phyloP scores from a whole-genome alignment of 2,888 invertebrate genomes.

The Chymomyza procnemis region DNA sequence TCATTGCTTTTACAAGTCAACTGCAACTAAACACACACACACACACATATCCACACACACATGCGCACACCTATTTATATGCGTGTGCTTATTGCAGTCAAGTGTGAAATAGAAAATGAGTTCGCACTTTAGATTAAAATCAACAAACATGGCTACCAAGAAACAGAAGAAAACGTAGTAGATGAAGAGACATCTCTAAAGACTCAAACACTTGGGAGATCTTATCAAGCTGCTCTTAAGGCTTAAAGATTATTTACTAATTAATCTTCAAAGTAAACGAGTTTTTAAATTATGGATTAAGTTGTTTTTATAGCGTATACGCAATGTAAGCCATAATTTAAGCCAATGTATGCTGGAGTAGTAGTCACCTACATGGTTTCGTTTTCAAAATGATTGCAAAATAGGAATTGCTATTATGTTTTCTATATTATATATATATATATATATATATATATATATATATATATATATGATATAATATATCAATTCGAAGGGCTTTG shows the following conservation, averaged over 20 bases:
- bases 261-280: background rate
- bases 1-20: slow-evolving; percentile 31
- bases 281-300: background rate
- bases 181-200: background rate
- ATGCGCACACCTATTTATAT: slow-evolving; percentile 7
- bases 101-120: slow-evolving; percentile 62
- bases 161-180: background rate
- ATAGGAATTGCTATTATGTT: no score
- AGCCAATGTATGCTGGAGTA: no score
- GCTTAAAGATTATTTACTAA: background rate
- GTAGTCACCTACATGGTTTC: no score
- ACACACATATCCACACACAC: slow-evolving; percentile 7
- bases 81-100: slow-evolving; percentile 27
- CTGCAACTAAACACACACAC: slow-evolving; percentile 2
- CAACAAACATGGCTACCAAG: slow-evolving; percentile 28
- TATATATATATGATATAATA: no score
- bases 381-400: no score
- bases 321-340: background rate
- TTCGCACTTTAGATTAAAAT: slow-evolving; percentile 63
- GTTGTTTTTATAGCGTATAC: background rate
- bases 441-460: no score
- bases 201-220: background rate
- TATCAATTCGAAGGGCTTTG: no score
- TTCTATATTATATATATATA: no score
- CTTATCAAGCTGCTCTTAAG: background rate